Base-by-base conservation (phyloP, 1,140 invertebrate species). In the Drosophila guanche region DNA sequence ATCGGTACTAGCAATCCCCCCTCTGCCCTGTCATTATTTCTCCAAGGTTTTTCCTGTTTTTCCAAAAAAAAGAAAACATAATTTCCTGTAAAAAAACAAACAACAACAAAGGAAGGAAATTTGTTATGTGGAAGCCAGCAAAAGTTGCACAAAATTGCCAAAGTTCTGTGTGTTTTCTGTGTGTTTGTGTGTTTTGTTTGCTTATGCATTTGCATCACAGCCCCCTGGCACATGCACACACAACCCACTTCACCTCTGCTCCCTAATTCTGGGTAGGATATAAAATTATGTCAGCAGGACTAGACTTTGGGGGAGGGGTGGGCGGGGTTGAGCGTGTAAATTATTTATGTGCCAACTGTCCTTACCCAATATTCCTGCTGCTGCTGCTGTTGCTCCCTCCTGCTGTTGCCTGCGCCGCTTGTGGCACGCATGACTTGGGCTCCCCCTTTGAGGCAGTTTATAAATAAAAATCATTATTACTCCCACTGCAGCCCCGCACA, bases 261-360 rank as follows among this genome's bases (percentile, higher is more conserved):
- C 42, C 48, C 57, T 54, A 73, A 72, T 55, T 63, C 41, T 48
- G 29, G 45, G 45, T 55, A 41, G 50, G 55, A 67, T 29, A 54
- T 53, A 55, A 73, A 84, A 84, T 84, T 84, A 84, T 84, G 80
- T 85, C 80, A 84, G 80, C 80, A 76, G 76, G 55, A 57, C 50
- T 65, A 71, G 41, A 52, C 50, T 62, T 46, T 16, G 50, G 37
- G 41, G 29, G 41, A 48, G 53, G 57, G 20, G 37, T n/a, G 46
- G 42, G 48, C 42, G 45, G 47, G 41, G 42, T n/a, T n/a, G 68
- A 60, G 76, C 59, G 76, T 70, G 68, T 85, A 77, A 85, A 85
- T 85, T 86, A 86, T 85, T 86, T 85, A 85, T 85, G 72, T 76
- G 80, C 62, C 80, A 85, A 85, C 80, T 79, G 80, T 80, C 76